Evolutionary conservation across 1,140 invertebrate genomes (phyloP), one percentile per base, ranked within the genome.

Genomic region (Brachystomella parvula): DNA sequence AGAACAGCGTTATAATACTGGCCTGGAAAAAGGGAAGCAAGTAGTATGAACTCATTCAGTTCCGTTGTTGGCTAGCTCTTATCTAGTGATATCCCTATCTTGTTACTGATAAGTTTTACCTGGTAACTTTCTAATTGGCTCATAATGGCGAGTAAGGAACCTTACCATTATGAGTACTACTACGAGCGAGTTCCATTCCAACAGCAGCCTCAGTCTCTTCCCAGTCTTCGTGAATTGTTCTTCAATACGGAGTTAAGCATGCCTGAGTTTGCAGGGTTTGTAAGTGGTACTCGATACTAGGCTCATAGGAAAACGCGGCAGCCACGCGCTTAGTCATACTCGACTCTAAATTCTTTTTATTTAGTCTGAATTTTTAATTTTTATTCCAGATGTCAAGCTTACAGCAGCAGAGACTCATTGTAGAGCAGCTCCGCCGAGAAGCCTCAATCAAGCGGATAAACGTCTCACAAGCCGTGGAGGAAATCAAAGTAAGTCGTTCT

Each of bases 381-480:
- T 35, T n/a, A 21, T 67, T 69, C 66, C 49, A 73, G 71, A 73
- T 73, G 72, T 73, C 72, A 21, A 73, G 66, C 30, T 63, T 73
- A 19, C 72, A 73, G 30, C 72, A 73, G 59, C 72, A 73, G 32
- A 59, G 72, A 21, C 33, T 73, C 28, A 69, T 95, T 71, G 94
- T 93, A 28, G 94, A 97, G 75, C 94, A 97, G 80, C 83, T 97
- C 61, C 83, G 93, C 61, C 83, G 92, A 28, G 94, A 98, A 79
- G 93, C 93, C 29, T 85, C 88, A 31, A 86, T 96, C 47, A 92
- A 89, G 75, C 85, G 94, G 9, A 87, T 95, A 69, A 87, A 85
- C 47, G 86, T 89, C 1, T 96, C 93, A 19, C 87, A 90, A 76
- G 93, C 92, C 32, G 88, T 96, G 63, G 87, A 92, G 70, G 94